Evolutionary conservation across 1,140 invertebrate genomes (phyloP).

Genomic region (Drosophila albomicans): DNA sequence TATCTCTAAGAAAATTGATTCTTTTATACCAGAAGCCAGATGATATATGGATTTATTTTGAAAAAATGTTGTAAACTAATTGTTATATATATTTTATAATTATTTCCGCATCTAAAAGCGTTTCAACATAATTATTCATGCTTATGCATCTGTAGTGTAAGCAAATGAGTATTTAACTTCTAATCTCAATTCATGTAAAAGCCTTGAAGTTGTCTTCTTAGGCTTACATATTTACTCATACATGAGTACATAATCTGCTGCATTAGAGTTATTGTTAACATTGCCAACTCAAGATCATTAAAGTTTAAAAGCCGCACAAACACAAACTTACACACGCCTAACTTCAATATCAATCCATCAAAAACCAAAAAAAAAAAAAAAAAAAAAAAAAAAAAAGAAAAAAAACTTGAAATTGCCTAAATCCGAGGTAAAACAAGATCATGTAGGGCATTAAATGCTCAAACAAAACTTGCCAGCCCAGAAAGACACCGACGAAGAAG

Average conservation of each 20-base stretch:
- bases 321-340: constrained; percentile 19
- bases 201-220: constrained; percentile 53
- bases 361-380: constrained; percentile 33
- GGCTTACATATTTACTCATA: constrained; percentile 43
- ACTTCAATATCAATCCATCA: constrained; percentile 75
- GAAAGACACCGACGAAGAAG: constrained; percentile 11
- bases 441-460: constrained; percentile 62
- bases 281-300: constrained; percentile 58
- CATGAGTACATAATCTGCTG: constrained; percentile 30
- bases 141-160: not conserved
- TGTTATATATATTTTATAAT: not conserved
- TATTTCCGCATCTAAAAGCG: not conserved
- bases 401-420: constrained; percentile 60
- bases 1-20: not conserved
- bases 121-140: constrained; percentile 11
- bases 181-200: constrained; percentile 24
- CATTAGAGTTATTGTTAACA: constrained; percentile 50
- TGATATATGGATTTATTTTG: not conserved
- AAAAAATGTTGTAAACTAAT: not conserved
- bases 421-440: constrained; percentile 71
- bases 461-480: constrained; percentile 45
- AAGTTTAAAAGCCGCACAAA: constrained; percentile 54
- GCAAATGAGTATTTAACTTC: constrained; percentile 4
- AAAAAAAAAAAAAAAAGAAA: not conserved
- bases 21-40: no score